Conservation (phyloP, 1,140 invertebrate genomes). For the Bilobella aurantiaca region DNA sequence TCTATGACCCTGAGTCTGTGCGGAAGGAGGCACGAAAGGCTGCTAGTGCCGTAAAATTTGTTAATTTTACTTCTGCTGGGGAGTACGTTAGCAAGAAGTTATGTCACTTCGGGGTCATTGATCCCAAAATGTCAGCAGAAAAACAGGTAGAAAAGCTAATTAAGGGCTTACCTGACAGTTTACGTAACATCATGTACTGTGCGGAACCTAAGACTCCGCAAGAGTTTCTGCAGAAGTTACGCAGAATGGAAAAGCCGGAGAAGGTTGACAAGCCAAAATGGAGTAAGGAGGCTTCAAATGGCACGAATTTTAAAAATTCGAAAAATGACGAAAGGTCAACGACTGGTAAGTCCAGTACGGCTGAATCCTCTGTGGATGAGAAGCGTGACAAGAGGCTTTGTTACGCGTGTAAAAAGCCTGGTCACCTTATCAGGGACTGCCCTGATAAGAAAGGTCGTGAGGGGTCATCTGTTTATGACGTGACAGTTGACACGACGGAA, state of each 20-base stretch:
- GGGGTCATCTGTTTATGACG: background rate
- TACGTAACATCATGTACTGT: background rate
- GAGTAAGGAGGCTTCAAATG: background rate
- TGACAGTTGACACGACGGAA: background rate
- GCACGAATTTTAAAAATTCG: background rate
- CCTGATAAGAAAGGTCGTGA: background rate
- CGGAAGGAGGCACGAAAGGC: background rate
- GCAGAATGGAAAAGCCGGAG: background rate
- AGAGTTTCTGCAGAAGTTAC: background rate
- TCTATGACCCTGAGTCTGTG: background rate
- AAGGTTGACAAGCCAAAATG: background rate
- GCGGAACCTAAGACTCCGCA: background rate
- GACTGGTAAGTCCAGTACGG: background rate
- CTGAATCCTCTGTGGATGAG: too few relatives aligned
- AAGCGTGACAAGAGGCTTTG: too few relatives aligned
- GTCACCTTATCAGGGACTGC: background rate
- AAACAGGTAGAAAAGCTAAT: constrained; percentile 1
- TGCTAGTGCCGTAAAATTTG: background rate
- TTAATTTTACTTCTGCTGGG: background rate
- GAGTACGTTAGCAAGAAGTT: background rate
- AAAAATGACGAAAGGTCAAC: background rate
- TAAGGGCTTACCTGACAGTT: background rate
- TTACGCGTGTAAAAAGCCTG: background rate
- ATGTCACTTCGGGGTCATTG: background rate
- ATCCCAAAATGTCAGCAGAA: background rate